Evolutionary conservation across 2,113 vertebrate genomes (phyloP), one percentile per base, ranked within the genome.

Genomic region (Coryphaenoides rupestris): DNA sequence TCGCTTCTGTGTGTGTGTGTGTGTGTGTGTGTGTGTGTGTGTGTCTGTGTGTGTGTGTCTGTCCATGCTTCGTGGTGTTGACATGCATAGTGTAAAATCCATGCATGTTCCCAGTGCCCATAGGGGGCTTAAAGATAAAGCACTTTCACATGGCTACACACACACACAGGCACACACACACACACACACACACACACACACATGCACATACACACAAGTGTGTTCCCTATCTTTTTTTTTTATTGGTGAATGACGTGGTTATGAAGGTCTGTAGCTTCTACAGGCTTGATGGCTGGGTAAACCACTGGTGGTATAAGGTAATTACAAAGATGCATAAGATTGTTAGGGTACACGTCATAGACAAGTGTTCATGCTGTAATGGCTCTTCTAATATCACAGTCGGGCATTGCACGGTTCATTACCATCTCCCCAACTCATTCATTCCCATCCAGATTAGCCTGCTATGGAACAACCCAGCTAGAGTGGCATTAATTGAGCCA

Each of bases 141-240:
- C 78, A 72, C 79, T 83, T 80, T 85, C 85, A 81, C 85, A 79
- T 84, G 81, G 74, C 74, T 82, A 72, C 81, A 79, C 73, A 73
- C 62, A 74, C 65, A 47, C 56, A 74, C 22, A 12, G 9, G 13
- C 33, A 10, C 33, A 40, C 28, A 33, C 28, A 9, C 4, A 33
- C 28, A 33, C 33, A 12, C 7, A 0, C 33, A 40, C 7, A 0
- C 33, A 40, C 33, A 40, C 33, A 40, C 33, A 40, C 33, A 49
- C 47, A 55, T 22, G 28, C 28, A 33, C 5, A 33, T 10, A 40
- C 9, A 40, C 33, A 40, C 9, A 40, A 40, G n/a, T n/a, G n/a
- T n/a, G n/a, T 40, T 40, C 33, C 1, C 13, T 40, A 40, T 40
- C 9, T 40, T 40, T 40, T n/a, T 40, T 40, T 40, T n/a, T n/a